phyloP scores from a whole-genome alignment of 2,888 invertebrate species.

The Noctua comes region DNA sequence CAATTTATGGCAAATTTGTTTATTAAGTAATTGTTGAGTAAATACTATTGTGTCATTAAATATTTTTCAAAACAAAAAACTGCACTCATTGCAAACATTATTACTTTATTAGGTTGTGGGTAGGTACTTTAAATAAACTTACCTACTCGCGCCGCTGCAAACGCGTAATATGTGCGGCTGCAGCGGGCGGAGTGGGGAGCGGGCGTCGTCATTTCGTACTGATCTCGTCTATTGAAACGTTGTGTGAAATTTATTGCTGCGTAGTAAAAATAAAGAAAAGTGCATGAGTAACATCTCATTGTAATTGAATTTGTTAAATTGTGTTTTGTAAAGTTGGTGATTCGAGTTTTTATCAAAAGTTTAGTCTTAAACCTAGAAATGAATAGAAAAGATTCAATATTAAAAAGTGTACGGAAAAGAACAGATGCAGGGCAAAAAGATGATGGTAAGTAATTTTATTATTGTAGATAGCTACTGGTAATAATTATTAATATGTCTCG shows the following conservation, averaged over 20 bases:
- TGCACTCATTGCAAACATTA: no score
- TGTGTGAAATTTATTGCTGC: constrained; percentile 19
- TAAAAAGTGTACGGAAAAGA: constrained; percentile 43
- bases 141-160: no score
- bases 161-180: no score
- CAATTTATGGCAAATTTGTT: no score
- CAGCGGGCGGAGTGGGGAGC: no score
- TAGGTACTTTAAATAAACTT: no score
- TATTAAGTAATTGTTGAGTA: no score
- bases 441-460: constrained; percentile 43
- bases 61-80: no score
- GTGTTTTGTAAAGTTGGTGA: constrained; percentile 37
- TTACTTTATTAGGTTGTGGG: no score
- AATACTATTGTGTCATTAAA: no score
- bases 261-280: constrained; percentile 41
- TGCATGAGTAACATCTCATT: constrained; percentile 37
- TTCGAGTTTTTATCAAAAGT: constrained; percentile 41
- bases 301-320: constrained; percentile 38
- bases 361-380: constrained; percentile 40
- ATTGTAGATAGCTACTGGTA: constrained; percentile 41
- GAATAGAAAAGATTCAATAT: constrained; percentile 43
- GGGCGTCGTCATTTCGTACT: no score
- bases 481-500: constrained; percentile 42
- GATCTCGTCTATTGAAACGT: no score
- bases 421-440: constrained; percentile 43